A percentile compares a stretch with the other conserved stretches of the same genome.
Conservation (phyloP, 2,888 invertebrate species). For the Cordilura impudica region DNA sequence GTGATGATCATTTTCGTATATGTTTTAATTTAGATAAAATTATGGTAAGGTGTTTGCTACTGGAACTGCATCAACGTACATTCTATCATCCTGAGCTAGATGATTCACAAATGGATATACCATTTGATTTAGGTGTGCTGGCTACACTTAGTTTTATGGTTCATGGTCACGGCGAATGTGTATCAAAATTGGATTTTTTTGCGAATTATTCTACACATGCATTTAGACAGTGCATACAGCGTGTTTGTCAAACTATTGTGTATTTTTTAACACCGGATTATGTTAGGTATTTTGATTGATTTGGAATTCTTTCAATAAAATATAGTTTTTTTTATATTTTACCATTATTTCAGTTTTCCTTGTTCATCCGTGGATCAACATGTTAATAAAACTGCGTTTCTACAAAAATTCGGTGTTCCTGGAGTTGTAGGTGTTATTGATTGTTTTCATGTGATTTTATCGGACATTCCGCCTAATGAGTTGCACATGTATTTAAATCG, state of each 20-base stretch:
- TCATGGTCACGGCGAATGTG: conserved; percentile 45
- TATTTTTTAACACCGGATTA: conserved; percentile 44
- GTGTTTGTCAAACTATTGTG: conserved; percentile 44
- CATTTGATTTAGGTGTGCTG: conserved; percentile 54
- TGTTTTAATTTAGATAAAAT: conserved; percentile 13
- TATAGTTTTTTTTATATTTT: background rate
- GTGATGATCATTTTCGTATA: background rate
- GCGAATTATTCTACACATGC: background rate
- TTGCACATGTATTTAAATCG: conserved; percentile 12
- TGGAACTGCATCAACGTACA: conserved; percentile 21
- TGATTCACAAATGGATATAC: background rate
- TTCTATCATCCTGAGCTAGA: background rate
- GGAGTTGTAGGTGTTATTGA: conserved; percentile 57
- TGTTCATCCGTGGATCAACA: conserved; percentile 3
- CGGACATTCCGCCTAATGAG: background rate
- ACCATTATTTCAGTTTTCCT: conserved; percentile 50
- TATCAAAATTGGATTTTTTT: conserved; percentile 23
- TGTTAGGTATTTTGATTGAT: conserved; percentile 24
- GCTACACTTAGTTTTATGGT: conserved; percentile 40
- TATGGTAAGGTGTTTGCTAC: conserved; percentile 10
- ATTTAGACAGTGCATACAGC: conserved; percentile 11
- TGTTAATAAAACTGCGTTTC: conserved; percentile 28
- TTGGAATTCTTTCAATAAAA: background rate
- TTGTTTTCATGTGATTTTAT: conserved; percentile 44
- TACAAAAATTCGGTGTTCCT: conserved; percentile 35